Evolutionary conservation across 2,797 vertebrate species (phyloP).

Genomic region (Paratrypauchen microcephalus): DNA sequence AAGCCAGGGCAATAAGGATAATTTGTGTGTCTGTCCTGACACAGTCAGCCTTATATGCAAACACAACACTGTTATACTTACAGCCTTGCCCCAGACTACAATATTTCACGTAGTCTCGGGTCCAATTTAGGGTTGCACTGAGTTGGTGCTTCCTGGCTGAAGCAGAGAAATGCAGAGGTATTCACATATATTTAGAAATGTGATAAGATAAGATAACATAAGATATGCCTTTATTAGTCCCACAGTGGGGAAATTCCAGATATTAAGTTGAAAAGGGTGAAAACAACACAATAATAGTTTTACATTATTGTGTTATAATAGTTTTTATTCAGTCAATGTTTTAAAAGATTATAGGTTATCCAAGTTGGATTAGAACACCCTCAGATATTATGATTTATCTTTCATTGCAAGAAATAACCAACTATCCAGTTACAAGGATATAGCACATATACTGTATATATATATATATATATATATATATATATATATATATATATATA

Average conservation of each 20-base stretch:
- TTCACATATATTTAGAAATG: conserved; percentile 23
- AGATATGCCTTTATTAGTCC: no score
- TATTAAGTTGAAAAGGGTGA: conserved; percentile 23
- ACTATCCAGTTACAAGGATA: neutral
- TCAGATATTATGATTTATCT: neutral
- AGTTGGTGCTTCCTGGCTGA: conserved; percentile 41
- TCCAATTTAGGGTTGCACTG: conserved; percentile 41
- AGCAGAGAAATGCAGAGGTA: neutral
- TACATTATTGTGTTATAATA: no score
- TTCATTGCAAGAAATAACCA: neutral
- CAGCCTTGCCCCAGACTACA: conserved; percentile 38
- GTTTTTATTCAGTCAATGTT: neutral
- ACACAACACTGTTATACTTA: conserved; percentile 31
- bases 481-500: no score
- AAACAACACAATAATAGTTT: neutral
- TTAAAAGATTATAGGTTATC: neutral
- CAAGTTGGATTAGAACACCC: neutral
- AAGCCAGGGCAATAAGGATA: conserved; percentile 39
- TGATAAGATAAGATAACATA: no score
- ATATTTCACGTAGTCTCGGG: conserved; percentile 39
- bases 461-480: no score
- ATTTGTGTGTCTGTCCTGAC: conserved; percentile 40
- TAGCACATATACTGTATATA: no score
- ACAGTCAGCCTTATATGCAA: conserved; percentile 28
- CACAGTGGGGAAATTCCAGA: no score